phyloP scores from a whole-genome alignment of 2,797 vertebrate genomes.

The Manis crassicaudata region DNA sequence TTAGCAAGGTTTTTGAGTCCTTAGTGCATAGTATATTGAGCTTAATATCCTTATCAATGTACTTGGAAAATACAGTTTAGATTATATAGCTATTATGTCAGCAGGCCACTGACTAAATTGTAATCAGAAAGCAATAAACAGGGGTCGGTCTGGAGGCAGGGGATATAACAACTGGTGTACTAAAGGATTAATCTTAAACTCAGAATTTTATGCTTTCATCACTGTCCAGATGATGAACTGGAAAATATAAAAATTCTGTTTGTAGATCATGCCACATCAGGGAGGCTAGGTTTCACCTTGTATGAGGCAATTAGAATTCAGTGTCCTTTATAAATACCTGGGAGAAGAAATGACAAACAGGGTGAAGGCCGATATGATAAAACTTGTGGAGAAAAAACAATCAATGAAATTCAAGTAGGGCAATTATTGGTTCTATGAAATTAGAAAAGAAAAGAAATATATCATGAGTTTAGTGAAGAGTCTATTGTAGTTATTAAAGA shows the following conservation, averaged over 20 bases:
- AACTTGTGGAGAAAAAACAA: not conserved
- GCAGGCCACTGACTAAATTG: constrained; percentile 39
- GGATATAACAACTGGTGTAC: constrained; percentile 8
- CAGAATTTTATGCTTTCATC: constrained; percentile 23
- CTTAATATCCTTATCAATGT: constrained; percentile 61
- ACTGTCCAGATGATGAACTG: constrained; percentile 22
- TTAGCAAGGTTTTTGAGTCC: constrained; percentile 45
- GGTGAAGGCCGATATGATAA: not conserved
- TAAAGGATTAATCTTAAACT: constrained; percentile 29
- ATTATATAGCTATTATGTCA: constrained; percentile 50
- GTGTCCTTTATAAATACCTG: not conserved
- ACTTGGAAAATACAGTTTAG: constrained; percentile 57
- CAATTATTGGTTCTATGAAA: not conserved
- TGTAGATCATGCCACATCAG: not conserved
- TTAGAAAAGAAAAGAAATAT: not conserved
- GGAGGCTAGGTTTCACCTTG: not conserved
- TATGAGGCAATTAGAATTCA: not conserved
- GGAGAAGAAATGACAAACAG: not conserved
- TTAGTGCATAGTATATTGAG: constrained; percentile 41
- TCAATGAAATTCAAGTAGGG: not conserved
- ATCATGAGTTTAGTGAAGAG: not conserved
- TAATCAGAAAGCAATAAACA: constrained; percentile 63
- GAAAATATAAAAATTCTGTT: not conserved
- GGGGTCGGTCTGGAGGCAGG: constrained; percentile 6
- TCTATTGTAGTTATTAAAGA: not conserved